phyloP scores from a whole-genome alignment of 2,888 invertebrate genomes.

The Melangyna quadrimaculata region DNA sequence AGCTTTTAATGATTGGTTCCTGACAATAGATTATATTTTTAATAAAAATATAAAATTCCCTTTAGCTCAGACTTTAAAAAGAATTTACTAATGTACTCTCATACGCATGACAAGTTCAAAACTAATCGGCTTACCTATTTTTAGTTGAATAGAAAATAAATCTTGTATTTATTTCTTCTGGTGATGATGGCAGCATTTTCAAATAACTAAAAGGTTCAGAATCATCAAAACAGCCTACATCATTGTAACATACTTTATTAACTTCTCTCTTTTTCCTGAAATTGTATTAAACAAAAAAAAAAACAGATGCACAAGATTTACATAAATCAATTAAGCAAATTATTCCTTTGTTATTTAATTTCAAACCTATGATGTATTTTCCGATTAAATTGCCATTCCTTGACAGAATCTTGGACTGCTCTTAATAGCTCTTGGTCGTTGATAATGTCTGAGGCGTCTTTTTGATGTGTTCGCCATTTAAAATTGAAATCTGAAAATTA shows the following conservation, averaged over 20 bases:
- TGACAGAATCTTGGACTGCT: slow-evolving; percentile 88
- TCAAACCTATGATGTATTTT: slow-evolving; percentile 82
- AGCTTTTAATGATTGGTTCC: too few relatives aligned
- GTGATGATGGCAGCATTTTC: slow-evolving; percentile 92
- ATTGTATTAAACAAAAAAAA: neutral
- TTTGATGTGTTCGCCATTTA: slow-evolving; percentile 82
- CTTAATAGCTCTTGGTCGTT: slow-evolving; percentile 83
- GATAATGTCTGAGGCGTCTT: slow-evolving; percentile 88
- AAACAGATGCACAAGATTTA: slow-evolving; percentile 40
- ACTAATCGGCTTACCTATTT: slow-evolving; percentile 84
- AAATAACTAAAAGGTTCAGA: slow-evolving; percentile 94
- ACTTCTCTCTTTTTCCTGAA: slow-evolving; percentile 89
- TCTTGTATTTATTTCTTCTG: slow-evolving; percentile 92
- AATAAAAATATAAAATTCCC: too few relatives aligned
- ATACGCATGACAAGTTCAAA: too few relatives aligned
- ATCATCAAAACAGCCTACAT: slow-evolving; percentile 95
- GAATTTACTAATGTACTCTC: neutral
- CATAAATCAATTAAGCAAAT: neutral
- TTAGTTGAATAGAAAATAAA: slow-evolving; percentile 89
- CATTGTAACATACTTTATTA: slow-evolving; percentile 92
- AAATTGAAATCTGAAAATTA: slow-evolving; percentile 52
- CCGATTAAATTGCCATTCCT: slow-evolving; percentile 84
- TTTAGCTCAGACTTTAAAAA: too few relatives aligned
- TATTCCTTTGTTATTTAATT: slow-evolving; percentile 33
- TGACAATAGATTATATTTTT: too few relatives aligned